Evolutionary conservation across 2,113 vertebrate species (phyloP).

Genomic region (Panthera uncia): DNA sequence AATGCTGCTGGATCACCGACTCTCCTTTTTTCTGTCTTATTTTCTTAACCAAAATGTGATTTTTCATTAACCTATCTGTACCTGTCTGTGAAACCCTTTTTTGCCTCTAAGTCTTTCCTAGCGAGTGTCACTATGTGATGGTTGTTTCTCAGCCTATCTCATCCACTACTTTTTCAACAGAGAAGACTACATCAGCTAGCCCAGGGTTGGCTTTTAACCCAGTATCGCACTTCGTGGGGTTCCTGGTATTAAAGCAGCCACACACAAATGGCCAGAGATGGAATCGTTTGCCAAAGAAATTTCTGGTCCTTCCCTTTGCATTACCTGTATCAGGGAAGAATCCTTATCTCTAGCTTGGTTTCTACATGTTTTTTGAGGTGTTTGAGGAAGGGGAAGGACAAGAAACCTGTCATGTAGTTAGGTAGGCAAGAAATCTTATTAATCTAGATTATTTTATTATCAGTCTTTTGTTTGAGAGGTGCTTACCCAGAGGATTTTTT

Average conservation of each 20-base stretch:
- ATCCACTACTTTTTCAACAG: constrained; percentile 32
- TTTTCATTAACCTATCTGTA: background rate
- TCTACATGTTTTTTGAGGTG: background rate
- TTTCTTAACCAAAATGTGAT: background rate
- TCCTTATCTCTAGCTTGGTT: constrained; percentile 56
- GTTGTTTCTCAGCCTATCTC: background rate
- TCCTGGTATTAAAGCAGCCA: background rate
- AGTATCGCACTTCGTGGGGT: background rate
- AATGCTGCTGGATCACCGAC: background rate
- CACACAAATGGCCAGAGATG: background rate
- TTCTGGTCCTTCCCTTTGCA: constrained; percentile 69
- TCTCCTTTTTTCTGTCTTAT: background rate
- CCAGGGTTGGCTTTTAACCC: background rate
- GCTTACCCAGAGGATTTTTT: constrained; percentile 87
- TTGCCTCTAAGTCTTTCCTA: background rate
- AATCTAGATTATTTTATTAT: constrained; percentile 12
- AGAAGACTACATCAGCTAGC: background rate
- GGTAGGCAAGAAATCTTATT: constrained; percentile 60
- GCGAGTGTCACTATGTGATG: background rate
- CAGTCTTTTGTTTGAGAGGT: constrained; percentile 38
- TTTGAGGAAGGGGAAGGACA: constrained; percentile 55
- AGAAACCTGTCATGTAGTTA: constrained; percentile 60
- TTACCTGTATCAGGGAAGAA: constrained; percentile 55
- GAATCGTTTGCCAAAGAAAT: constrained; percentile 80
- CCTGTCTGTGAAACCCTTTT: background rate